These are phyloP conservation scores for Delphinapterus leucas DNA, from an alignment of 2,113 vertebrate species.

Conservation along the genomic window DNA sequence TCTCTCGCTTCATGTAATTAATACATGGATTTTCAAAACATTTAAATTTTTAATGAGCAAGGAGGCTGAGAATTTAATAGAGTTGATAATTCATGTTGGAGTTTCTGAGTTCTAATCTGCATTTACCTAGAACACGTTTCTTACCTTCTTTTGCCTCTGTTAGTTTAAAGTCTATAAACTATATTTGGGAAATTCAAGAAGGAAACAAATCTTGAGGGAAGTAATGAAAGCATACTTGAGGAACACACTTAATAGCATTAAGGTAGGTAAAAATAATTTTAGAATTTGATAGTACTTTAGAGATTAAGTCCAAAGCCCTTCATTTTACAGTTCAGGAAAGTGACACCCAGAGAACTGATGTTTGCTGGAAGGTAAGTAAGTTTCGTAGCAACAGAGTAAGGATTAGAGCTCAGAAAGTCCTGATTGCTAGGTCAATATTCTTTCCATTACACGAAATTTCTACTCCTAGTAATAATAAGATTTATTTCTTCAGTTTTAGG, in stretches of 20 bases:
- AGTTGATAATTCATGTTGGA: neutral
- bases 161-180: neutral
- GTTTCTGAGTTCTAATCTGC: neutral
- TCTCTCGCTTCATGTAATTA: neutral
- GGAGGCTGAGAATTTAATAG: neutral
- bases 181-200: neutral
- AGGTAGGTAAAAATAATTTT: neutral
- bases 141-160: neutral
- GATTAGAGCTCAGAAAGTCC: neutral
- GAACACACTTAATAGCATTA: neutral
- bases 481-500: neutral
- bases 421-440: neutral
- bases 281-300: neutral
- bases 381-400: neutral
- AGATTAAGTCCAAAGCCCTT: neutral
- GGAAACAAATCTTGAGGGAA: neutral
- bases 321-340: neutral
- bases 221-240: neutral
- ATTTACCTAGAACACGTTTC: neutral
- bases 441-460: neutral
- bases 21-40: neutral
- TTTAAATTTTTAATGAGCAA: neutral
- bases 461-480: neutral
- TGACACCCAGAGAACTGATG: neutral
- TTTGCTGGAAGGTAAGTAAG: neutral